Conservation (phyloP, 2,113 vertebrate genomes). For the Dryoscopus gambensis region DNA sequence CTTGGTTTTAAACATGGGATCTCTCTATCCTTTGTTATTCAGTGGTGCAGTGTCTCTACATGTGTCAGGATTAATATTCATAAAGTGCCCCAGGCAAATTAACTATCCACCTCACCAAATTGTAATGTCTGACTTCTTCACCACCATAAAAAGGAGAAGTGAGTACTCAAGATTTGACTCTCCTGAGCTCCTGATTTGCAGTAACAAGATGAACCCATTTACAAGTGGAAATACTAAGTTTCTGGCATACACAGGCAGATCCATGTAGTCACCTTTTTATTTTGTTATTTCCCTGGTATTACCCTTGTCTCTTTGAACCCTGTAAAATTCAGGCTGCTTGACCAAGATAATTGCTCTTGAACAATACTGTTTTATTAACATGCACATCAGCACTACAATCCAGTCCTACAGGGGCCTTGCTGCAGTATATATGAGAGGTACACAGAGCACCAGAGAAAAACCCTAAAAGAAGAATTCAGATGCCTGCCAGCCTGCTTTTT, state of each 20-base stretch:
- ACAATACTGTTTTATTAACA: not conserved
- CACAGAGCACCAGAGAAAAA: not conserved
- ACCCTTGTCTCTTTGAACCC: not conserved
- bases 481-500: not conserved
- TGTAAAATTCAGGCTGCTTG: not conserved
- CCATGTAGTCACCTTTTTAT: not conserved
- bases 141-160: not conserved
- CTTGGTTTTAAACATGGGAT: accelerated
- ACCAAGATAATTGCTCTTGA: not conserved
- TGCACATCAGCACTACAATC: not conserved
- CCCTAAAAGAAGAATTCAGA: not conserved
- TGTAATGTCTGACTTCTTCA: not conserved
- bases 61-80: not conserved
- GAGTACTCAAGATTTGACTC: not conserved
- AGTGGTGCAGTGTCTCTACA: not conserved
- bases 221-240: not conserved
- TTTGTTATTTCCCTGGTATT: not conserved
- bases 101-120: not conserved
- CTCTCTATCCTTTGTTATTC: not conserved
- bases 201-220: not conserved
- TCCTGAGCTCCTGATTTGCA: not conserved
- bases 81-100: not conserved
- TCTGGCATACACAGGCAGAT: not conserved
- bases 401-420: not conserved
- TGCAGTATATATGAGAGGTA: not conserved